Evolutionary conservation across 2,888 invertebrate species (phyloP), one percentile per base, ranked within the genome.

Genomic region (Drosophila helvetica): DNA sequence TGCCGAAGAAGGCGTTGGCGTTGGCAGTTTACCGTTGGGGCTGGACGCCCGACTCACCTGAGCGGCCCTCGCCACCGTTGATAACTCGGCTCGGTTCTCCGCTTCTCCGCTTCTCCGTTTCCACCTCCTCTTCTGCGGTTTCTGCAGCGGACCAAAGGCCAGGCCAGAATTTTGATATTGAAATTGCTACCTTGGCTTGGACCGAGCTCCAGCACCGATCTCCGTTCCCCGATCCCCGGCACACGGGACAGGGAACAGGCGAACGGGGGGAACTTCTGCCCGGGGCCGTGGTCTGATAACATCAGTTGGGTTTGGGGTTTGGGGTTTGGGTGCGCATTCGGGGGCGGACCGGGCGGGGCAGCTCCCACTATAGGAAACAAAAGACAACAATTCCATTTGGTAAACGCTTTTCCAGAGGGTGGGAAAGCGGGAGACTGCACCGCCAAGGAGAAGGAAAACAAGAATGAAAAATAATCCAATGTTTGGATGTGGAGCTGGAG

Each of bases 301-400:
- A 83, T 83, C 83, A 76, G 77, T 56, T 68, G 55, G 65, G 59
- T 2, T n/a, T 6, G 38, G 15, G 65, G 59, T 2, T n/a, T 6
- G 38, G 15, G 56, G 66, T 25, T 48, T 46, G 43, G 53, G 69
- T 52, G 58, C 57, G 71, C 67, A 52, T 57, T 58, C 52, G 45
- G 54, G 33, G 33, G 48, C 5, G 30, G 45, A 56, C 42, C 55
- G 33, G 33, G 48, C 5, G 30, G 45, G 54, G 47, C 55, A 66
- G 38, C 84, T 77, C 81, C 81, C 77, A 84, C 75, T 70, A 56
- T 46, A 57, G 27, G 63, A 75, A 86, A 82, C 81, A 82, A 86
- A 73, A 86, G 83, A 83, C 83, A 86, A 84, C 86, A 86, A 83
- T 83, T 83, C 84, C 86, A 83, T 83, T 83, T 84, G 86, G 85